phyloP scores from a whole-genome alignment of 2,888 invertebrate genomes.

The Campopleginae sp. region DNA sequence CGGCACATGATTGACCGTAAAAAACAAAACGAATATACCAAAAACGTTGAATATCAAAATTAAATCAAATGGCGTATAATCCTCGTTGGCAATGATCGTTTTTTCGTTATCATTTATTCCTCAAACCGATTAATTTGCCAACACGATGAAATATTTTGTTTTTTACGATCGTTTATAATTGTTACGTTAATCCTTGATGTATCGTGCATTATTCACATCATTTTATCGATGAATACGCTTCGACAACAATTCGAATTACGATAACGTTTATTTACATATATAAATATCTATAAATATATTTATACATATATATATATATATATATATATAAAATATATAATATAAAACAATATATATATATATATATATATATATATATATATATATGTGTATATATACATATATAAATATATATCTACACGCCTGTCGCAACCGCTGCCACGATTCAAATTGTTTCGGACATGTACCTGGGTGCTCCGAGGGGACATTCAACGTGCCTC shows the following conservation, averaged over 20 bases:
- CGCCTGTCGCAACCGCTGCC: constrained; percentile 70
- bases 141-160: constrained; percentile 48
- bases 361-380: constrained; percentile 42
- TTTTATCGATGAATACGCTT: constrained; percentile 75
- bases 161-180: constrained; percentile 16
- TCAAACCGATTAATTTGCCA: constrained; percentile 40
- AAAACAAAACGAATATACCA: constrained; percentile 68
- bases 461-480: constrained; percentile 84
- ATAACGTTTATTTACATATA: constrained; percentile 69
- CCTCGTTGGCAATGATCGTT: constrained; percentile 20
- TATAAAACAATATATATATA: constrained; percentile 21
- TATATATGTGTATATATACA: constrained; percentile 39
- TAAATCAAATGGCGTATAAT: constrained; percentile 23
- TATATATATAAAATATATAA: not conserved
- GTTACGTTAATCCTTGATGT: constrained; percentile 40
- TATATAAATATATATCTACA: constrained; percentile 66
- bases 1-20: constrained; percentile 76
- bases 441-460: constrained; percentile 76
- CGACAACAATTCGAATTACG: constrained; percentile 72
- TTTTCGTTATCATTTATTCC: constrained; percentile 33
- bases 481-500: constrained; percentile 81
- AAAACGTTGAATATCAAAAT: constrained; percentile 58
- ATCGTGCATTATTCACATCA: constrained; percentile 54
- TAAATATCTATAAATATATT: constrained; percentile 32
- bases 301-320: constrained; percentile 52